phyloP scores from a whole-genome alignment of 1,140 invertebrate species.

The Dendrolimus punctatus region DNA sequence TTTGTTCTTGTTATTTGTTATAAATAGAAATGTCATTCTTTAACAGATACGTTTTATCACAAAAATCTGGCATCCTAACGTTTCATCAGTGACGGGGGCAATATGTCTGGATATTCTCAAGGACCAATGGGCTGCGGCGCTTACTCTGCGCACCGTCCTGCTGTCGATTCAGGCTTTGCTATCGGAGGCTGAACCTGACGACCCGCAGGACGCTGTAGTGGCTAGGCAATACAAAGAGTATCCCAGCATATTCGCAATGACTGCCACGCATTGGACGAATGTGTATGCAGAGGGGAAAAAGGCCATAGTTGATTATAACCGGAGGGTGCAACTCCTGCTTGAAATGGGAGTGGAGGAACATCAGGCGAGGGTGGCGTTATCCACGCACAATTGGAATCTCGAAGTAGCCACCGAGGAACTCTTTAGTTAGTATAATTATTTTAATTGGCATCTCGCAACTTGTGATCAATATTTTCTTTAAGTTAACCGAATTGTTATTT shows the following conservation, averaged over 20 bases:
- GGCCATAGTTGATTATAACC: constrained; percentile 79
- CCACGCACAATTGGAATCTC: constrained; percentile 92
- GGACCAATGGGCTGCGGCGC: constrained; percentile 99
- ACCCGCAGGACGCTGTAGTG: constrained; percentile 48
- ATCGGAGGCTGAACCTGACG: constrained; percentile 38
- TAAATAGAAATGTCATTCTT: constrained; percentile 6
- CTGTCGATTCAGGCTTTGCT: constrained; percentile 43
- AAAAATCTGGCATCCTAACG: constrained; percentile 99
- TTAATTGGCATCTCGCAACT: neutral
- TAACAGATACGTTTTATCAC: constrained; percentile 93
- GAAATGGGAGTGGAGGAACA: constrained; percentile 94
- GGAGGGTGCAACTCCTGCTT: constrained; percentile 84
- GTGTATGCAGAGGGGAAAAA: constrained; percentile 91
- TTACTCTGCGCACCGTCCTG: constrained; percentile 95
- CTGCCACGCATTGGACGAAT: constrained; percentile 84
- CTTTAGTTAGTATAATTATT: constrained; percentile 81
- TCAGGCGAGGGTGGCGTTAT: constrained; percentile 86
- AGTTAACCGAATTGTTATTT: too few relatives aligned
- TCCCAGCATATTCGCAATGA: constrained; percentile 30
- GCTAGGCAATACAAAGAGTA: constrained; percentile 42
- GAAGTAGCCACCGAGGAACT: constrained; percentile 90
- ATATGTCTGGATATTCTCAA: constrained; percentile 99
- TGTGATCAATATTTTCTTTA: too few relatives aligned
- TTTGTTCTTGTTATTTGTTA: too few relatives aligned
- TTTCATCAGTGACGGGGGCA: constrained; percentile 98